phyloP scores from a whole-genome alignment of 2,888 invertebrate genomes.

The Pristionchus entomophagus region DNA sequence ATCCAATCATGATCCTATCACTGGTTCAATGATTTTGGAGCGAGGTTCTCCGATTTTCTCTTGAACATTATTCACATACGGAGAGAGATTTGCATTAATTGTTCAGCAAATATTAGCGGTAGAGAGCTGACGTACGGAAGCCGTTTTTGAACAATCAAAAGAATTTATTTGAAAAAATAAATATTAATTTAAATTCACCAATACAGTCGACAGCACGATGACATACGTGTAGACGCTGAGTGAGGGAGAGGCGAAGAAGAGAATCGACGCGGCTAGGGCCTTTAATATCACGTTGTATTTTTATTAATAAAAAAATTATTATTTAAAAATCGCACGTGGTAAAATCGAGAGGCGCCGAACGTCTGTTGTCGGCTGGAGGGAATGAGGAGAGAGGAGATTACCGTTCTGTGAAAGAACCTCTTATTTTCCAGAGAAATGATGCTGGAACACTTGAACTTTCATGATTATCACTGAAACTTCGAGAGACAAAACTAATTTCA shows the following conservation, averaged over 20 bases:
- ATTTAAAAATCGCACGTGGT: constrained; percentile 20
- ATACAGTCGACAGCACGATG: not conserved
- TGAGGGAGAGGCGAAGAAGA: constrained; percentile 40
- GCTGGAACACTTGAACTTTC: too few species aligned
- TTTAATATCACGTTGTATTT: not conserved
- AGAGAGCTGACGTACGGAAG: too few species aligned
- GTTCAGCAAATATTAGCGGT: too few species aligned
- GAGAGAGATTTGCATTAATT: too few species aligned
- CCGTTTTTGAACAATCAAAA: too few species aligned
- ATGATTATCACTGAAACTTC: too few species aligned
- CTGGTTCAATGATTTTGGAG: too few species aligned
- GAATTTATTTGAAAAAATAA: not conserved
- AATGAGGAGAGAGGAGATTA: constrained; percentile 20
- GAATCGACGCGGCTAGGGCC: constrained; percentile 28
- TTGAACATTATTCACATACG: too few species aligned
- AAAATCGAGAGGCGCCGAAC: constrained; percentile 23
- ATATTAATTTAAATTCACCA: not conserved
- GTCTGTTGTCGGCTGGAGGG: constrained; percentile 5
- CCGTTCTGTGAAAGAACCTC: not conserved
- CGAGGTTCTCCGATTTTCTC: not conserved
- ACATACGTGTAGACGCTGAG: constrained; percentile 29
- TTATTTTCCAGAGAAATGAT: not conserved
- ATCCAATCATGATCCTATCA: too few species aligned
- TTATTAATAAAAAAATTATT: not conserved
- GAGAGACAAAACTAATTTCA: too few species aligned